phyloP scores from a whole-genome alignment of 1,140 invertebrate genomes.

The Procambarus virginalis region DNA sequence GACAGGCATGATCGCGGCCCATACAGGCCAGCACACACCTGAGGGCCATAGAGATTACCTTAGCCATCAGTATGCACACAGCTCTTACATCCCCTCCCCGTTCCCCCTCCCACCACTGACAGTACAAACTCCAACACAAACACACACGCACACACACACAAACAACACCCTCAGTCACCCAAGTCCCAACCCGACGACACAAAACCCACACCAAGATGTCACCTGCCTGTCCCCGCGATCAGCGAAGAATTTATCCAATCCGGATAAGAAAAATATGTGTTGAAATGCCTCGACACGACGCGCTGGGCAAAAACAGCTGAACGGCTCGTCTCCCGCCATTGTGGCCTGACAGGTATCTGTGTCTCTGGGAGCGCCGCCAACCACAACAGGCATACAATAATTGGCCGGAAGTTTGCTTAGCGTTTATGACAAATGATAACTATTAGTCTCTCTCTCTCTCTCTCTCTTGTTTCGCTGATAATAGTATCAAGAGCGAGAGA shows the following conservation, averaged over 20 bases:
- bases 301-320: constrained; percentile 14
- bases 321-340: background rate
- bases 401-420: constrained; percentile 35
- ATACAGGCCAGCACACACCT: no score
- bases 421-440: constrained; percentile 21
- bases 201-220: constrained; percentile 10
- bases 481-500: constrained; percentile 19
- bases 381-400: constrained; percentile 42
- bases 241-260: constrained; percentile 38
- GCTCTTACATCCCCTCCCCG: no score
- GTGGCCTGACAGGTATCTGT: constrained; percentile 46
- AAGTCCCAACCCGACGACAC: background rate
- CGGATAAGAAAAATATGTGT: constrained; percentile 57
- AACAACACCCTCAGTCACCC: background rate
- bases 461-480: constrained; percentile 31
- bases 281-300: constrained; percentile 52
- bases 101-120: no score
- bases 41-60: no score
- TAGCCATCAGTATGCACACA: no score
- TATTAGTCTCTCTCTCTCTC: background rate
- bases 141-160: background rate
- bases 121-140: background rate
- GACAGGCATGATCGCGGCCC: no score
- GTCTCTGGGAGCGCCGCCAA: constrained; percentile 36
- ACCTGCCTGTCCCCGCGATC: constrained; percentile 4